Evolutionary conservation across 1,140 invertebrate genomes (phyloP).

Genomic region (Zelostemma sp.): DNA sequence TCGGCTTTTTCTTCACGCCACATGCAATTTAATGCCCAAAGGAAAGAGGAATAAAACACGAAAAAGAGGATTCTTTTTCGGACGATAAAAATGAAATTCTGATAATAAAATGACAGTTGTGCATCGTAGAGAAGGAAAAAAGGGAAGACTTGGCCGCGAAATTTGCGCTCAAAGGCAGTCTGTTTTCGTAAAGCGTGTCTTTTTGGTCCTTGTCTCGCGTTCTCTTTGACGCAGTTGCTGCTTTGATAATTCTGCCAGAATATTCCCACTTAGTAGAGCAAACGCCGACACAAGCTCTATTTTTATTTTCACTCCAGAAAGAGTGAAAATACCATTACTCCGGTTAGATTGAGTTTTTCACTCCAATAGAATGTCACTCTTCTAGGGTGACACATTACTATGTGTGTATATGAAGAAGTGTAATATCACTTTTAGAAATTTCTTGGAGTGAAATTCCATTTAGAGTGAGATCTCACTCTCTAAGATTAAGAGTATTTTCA

Average conservation of each 20-base stretch:
- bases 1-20: too few relatives aligned
- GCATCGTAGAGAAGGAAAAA: neutral
- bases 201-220: constrained; percentile 32
- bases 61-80: too few relatives aligned
- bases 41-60: neutral
- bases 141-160: neutral
- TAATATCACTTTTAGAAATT: too few relatives aligned
- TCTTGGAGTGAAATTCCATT: too few relatives aligned
- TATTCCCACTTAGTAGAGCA: constrained; percentile 55
- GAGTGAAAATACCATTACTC: too few relatives aligned
- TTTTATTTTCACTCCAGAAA: too few relatives aligned
- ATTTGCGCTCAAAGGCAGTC: neutral
- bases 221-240: constrained; percentile 58
- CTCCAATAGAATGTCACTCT: too few relatives aligned
- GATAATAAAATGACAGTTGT: too few relatives aligned
- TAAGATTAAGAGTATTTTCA: neutral
- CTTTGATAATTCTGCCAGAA: constrained; percentile 67
- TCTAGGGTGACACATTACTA: too few relatives aligned
- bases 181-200: constrained; percentile 9
- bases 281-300: constrained; percentile 28
- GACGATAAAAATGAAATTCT: too few relatives aligned
- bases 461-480: neutral
- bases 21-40: neutral
- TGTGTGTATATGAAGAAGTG: too few relatives aligned
- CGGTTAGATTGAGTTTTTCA: too few relatives aligned